These are phyloP conservation scores for Cyprinodon variegatus DNA, from an alignment of 2,113 vertebrate genomes.

Conservation along the genomic window DNA sequence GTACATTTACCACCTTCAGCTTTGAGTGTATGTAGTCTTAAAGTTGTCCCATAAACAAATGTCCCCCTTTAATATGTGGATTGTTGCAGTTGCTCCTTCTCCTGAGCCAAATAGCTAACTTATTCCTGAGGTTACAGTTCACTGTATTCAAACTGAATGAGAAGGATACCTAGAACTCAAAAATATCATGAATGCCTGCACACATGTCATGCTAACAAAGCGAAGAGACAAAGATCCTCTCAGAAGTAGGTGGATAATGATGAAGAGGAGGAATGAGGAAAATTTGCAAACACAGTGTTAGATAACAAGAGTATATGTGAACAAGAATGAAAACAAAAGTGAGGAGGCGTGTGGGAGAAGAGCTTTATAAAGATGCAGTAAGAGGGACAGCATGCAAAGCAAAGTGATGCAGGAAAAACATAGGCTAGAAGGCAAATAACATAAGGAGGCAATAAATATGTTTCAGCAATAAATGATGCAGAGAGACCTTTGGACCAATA, in stretches of 20 bases:
- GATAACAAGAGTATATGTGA: slow-evolving; percentile 66
- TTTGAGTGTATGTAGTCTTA: no score
- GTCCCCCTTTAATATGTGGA: no score
- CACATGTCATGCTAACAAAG: slow-evolving; percentile 44
- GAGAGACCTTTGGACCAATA: slow-evolving; percentile 42
- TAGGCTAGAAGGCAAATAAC: slow-evolving; percentile 11
- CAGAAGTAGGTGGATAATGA: slow-evolving; percentile 66
- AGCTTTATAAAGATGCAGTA: slow-evolving; percentile 57
- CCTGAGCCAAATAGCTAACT: no score
- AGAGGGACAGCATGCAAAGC: slow-evolving; percentile 55
- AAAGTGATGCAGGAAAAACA: slow-evolving; percentile 8
- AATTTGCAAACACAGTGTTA: slow-evolving; percentile 65
- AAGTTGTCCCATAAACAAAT: no score
- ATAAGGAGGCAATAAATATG: slow-evolving; percentile 31
- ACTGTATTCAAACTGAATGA: neutral
- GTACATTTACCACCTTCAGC: no score
- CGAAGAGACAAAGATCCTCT: slow-evolving; percentile 70
- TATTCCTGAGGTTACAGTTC: neutral
- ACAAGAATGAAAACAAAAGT: slow-evolving; percentile 64
- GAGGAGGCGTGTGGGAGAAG: slow-evolving; percentile 61
- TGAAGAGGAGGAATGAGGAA: slow-evolving; percentile 58
- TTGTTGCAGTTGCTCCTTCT: no score
- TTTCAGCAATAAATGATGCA: slow-evolving; percentile 44
- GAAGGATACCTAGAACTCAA: neutral
- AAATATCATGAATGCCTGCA: slow-evolving; percentile 31